Evolutionary conservation across 2,113 vertebrate species (phyloP), one percentile per base, ranked within the genome.

Genomic region (Rhea americana): DNA sequence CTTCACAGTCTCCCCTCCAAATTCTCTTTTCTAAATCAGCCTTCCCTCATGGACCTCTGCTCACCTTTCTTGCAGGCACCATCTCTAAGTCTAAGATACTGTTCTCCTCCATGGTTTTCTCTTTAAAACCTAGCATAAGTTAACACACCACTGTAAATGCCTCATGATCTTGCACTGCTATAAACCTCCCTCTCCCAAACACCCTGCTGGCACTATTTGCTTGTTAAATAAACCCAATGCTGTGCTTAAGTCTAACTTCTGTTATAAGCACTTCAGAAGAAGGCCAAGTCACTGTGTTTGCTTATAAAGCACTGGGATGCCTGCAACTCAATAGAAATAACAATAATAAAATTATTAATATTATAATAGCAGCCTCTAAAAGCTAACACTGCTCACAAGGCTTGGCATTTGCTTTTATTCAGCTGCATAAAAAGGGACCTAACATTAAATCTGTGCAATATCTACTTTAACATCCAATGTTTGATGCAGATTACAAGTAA

Each of bases 191-290:
- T 89, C 86, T 89, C 66, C 71, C 72, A 63, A 94, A 95, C 85
- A 92, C 87, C 95, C 95, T 93, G 93, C 95, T 92, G 89, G 59
- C 79, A 82, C 47, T 89, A 50, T 96, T 96, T 94, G 91, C 91
- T 92, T 93, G 71, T 82, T 96, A 96, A 96, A 96, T 87, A 96
- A 95, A 72, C 95, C 79, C 84, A 91, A 78, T 17, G 85, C 89
- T 95, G 94, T 95, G 89, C 89, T 96, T 91, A 92, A 93, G 85
- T 92, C 92, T 92, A 92, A 89, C 92, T 96, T 89, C 35, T 74
- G 72, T 94, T 95, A 61, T 87, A 93, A 92, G 75, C 4, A 1
- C 85, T 93, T 94, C 85, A 80, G 47, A 32, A 85, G 87, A 92
- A 59, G 72, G 67, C 87, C 87, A 66, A 95, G 74, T 87, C 63